phyloP scores from a whole-genome alignment of 2,113 vertebrate genomes.

The Amblyopsis rosae region DNA sequence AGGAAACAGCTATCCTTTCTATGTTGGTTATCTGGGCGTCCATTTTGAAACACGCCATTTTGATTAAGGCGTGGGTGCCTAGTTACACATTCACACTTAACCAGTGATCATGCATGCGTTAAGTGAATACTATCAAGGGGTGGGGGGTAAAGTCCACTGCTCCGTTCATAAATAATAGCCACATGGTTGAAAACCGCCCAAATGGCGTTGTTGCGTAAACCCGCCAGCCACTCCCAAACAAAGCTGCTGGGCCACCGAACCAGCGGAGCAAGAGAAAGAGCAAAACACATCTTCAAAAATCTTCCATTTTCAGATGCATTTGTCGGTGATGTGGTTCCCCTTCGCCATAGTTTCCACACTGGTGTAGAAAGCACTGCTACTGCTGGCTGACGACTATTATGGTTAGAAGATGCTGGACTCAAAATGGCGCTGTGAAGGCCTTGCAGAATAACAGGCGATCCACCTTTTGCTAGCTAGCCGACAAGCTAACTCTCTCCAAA shows the following conservation, averaged over 20 bases:
- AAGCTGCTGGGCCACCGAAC: slow-evolving; percentile 49
- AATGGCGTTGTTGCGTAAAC: slow-evolving; percentile 34
- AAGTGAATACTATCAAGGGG: slow-evolving; percentile 22
- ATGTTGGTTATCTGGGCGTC: slow-evolving; percentile 68
- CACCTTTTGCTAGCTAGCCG: slow-evolving; percentile 58
- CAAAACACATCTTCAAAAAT: slow-evolving; percentile 32
- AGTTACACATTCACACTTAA: slow-evolving; percentile 37
- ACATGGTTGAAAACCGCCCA: slow-evolving; percentile 39
- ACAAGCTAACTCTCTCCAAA: slow-evolving; percentile 30
- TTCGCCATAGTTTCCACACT: slow-evolving; percentile 30
- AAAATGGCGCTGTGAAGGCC: slow-evolving; percentile 76
- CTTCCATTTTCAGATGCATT: slow-evolving; percentile 10
- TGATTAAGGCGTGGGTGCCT: slow-evolving; percentile 49
- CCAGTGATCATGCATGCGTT: slow-evolving; percentile 23
- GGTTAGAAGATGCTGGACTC: slow-evolving; percentile 54
- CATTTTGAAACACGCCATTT: slow-evolving; percentile 83
- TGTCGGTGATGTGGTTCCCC: slow-evolving; percentile 40
- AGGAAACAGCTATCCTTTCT: slow-evolving; percentile 29
- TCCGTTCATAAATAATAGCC: slow-evolving; percentile 50
- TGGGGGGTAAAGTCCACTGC: slow-evolving; percentile 57
- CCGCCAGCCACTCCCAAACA: slow-evolving; percentile 71
- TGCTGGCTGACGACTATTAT: slow-evolving; percentile 39
- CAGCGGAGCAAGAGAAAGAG: not conserved
- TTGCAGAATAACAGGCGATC: slow-evolving; percentile 46
- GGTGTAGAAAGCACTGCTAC: slow-evolving; percentile 17